Conservation (phyloP, 2,113 vertebrate genomes). For the Seriola dumerili region DNA sequence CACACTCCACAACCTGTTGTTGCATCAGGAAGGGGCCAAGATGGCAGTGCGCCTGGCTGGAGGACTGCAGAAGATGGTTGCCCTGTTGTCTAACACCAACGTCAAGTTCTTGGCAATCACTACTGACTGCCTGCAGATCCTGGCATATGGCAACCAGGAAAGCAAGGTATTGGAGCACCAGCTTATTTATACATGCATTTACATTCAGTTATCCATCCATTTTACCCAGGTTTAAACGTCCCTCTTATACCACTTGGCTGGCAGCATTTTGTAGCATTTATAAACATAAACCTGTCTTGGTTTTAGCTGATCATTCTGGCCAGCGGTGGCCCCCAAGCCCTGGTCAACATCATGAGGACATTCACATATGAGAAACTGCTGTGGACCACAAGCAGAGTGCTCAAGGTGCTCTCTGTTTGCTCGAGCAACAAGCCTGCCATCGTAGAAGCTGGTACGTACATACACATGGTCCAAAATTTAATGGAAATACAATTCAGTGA, state of each 20-base stretch:
- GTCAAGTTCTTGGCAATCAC: conserved; percentile 99
- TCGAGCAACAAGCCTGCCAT: conserved; percentile 99
- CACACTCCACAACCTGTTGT: conserved; percentile 96
- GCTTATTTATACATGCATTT: background rate
- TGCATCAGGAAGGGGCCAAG: conserved; percentile 99
- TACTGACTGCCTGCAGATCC: conserved; percentile 98
- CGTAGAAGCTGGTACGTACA: conserved; percentile 94
- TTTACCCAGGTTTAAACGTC: background rate
- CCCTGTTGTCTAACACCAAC: conserved; percentile 97
- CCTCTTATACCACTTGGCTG: background rate
- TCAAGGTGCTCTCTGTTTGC: conserved; percentile 98
- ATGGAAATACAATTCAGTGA: background rate
- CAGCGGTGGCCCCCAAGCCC: conserved; percentile 96
- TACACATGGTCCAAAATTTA: background rate
- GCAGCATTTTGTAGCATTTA: background rate
- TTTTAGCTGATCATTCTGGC: conserved; percentile 96
- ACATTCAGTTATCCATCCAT: background rate
- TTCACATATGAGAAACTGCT: conserved; percentile 98
- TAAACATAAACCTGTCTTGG: conserved; percentile 15
- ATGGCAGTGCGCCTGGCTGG: conserved; percentile 98
- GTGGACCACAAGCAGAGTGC: conserved; percentile 99
- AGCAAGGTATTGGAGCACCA: conserved; percentile 91
- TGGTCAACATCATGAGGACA: conserved; percentile 99
- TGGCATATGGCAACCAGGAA: conserved; percentile 99
- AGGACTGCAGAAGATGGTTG: conserved; percentile 99